These are phyloP conservation scores for Caenorhabditis sp. DNA, from an alignment of 2,888 invertebrate genomes.

Conservation along the genomic window DNA sequence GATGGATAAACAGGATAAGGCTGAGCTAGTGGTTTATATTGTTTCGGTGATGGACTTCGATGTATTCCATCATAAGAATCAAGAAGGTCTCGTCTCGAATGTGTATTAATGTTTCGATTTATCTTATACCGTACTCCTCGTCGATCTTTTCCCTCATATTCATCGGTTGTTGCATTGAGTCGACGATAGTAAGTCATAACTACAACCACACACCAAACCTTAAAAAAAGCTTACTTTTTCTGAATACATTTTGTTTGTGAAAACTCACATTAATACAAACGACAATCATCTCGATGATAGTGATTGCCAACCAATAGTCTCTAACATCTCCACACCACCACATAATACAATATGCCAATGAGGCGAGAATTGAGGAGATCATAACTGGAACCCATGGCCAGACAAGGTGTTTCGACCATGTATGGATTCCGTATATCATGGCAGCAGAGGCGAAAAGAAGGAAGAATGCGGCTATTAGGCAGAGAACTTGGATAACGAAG, in stretches of 20 bases:
- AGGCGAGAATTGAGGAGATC: conserved; percentile 63
- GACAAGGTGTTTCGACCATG: conserved; percentile 67
- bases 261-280: conserved; percentile 67
- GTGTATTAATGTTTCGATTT: conserved; percentile 19
- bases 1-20: conserved; percentile 46
- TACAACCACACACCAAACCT: conserved; percentile 67
- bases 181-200: conserved; percentile 65
- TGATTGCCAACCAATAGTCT: conserved; percentile 70
- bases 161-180: conserved; percentile 58
- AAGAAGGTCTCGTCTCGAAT: conserved; percentile 43
- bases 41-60: conserved; percentile 6
- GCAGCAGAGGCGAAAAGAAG: conserved; percentile 68
- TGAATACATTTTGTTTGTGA: too few species aligned
- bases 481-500: conserved; percentile 70
- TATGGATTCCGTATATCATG: conserved; percentile 69
- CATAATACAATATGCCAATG: conserved; percentile 68
- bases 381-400: conserved; percentile 70
- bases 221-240: too few species aligned
- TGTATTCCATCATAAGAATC: conserved; percentile 25
- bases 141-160: conserved; percentile 61
- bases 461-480: conserved; percentile 70
- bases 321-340: conserved; percentile 71
- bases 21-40: conserved; percentile 31
- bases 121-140: conserved; percentile 33
- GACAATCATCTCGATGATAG: conserved; percentile 68